These are phyloP conservation scores for Polydrusus cervinus DNA, from an alignment of 2,888 invertebrate species.

Conservation along the genomic window DNA sequence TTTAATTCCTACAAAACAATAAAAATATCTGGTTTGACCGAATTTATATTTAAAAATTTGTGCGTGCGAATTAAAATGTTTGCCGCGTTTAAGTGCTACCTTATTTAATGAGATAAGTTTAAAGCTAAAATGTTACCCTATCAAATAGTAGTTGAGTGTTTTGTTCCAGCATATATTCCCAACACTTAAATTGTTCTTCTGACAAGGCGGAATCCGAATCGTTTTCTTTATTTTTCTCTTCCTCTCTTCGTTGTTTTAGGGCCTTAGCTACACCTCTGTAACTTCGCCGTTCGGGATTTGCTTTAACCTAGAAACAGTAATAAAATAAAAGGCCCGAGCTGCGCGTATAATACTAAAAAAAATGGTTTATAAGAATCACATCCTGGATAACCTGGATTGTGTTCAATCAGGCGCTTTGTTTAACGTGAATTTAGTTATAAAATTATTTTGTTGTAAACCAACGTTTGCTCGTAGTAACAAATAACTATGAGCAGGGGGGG, in stretches of 20 bases:
- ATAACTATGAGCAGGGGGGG: no score
- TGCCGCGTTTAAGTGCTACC: no score
- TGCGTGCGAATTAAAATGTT: not conserved
- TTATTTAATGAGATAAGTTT: not conserved
- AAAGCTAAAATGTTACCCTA: constrained; percentile 75
- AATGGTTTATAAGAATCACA: not conserved
- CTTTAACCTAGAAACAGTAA: no score
- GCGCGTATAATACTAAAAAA: no score
- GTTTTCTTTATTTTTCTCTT: constrained; percentile 72
- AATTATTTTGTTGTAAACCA: no score
- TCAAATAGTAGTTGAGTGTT: constrained; percentile 92
- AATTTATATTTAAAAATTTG: not conserved
- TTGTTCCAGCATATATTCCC: constrained; percentile 95
- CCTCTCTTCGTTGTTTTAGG: constrained; percentile 78
- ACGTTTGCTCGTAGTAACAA: no score
- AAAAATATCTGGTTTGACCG: not conserved
- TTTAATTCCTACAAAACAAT: constrained; percentile 48
- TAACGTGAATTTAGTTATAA: no score
- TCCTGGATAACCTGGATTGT: no score
- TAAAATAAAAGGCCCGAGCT: no score
- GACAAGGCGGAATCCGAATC: constrained; percentile 78
- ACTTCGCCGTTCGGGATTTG: constrained; percentile 73
- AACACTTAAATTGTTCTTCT: constrained; percentile 92
- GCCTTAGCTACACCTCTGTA: constrained; percentile 78
- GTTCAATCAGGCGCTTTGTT: no score